Evolutionary conservation across 2,113 vertebrate genomes (phyloP), one percentile per base, ranked within the genome.

Genomic region (Haplotaxodon microlepis): DNA sequence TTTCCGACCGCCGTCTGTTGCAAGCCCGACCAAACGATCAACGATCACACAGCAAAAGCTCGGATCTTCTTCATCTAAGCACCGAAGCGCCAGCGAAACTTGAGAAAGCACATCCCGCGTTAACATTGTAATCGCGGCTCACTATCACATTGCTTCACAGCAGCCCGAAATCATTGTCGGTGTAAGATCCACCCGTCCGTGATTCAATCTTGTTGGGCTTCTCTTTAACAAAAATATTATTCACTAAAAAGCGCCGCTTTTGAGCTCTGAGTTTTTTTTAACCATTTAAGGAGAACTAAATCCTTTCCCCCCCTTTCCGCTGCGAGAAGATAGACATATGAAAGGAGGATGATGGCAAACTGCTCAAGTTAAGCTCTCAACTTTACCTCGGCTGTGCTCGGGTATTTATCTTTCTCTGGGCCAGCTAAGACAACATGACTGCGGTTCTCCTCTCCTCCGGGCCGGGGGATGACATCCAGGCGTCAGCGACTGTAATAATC

Each of bases 371-470:
- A 66, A 42, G 71, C 82, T 87, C 84, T 59, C 79, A 95, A 96
- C 93, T 96, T 96, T 95, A 96, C 95, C 96, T 95, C 92, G 81
- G 76, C 76, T 71, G 88, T 50, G 83, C 90, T 93, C 88, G 84
- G 87, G 36, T 82, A 69, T 73, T 88, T 92, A 38, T 91, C 88
- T 78, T 66, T 29, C 31, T 82, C 56, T 34, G 54, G 69, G 42
- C 40, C 81, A 51, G 90, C 81, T 91, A 76, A 40, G 73, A 81
- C 59, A 88, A 71, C 95, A 93, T 94, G 92, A 87, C 84, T 84
- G 69, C 3, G 38, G 69, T n/a, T 71, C 45, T 81, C 31, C 51
- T 85, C 57, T 90, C 88, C 90, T 19, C 83, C 82, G 85, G 57
- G 79, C 40, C 59, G 36, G 59, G 79, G 79, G 54, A 53, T 19